Evolutionary conservation across 2,888 invertebrate species (phyloP).

Genomic region (Drosophila incognita): DNA sequence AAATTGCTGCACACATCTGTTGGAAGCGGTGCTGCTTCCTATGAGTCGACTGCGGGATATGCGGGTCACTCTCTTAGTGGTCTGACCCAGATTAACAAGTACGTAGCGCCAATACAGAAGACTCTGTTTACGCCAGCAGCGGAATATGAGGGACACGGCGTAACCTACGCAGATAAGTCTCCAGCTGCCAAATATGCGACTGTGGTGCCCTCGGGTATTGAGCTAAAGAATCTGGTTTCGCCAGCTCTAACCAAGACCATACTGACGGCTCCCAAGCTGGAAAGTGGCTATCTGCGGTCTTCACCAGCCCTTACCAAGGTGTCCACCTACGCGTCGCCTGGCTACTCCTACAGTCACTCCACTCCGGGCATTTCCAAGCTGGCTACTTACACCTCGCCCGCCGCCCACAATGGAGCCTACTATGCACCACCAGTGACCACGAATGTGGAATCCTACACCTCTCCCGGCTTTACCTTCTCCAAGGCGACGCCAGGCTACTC

Average conservation of each 20-base stretch:
- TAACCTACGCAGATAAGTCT: constrained; percentile 83
- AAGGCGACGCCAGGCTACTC: constrained; percentile 72
- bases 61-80: constrained; percentile 72
- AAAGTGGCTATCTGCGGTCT: constrained; percentile 44
- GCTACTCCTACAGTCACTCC: constrained; percentile 75
- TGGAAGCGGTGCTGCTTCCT: constrained; percentile 77
- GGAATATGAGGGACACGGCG: constrained; percentile 80
- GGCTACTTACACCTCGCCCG: constrained; percentile 63
- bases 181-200: constrained; percentile 84
- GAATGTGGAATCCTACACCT: constrained; percentile 81
- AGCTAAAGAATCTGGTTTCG: constrained; percentile 86
- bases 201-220: constrained; percentile 86
- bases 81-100: constrained; percentile 68
- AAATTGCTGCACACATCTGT: constrained; percentile 84
- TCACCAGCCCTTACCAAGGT: constrained; percentile 53
- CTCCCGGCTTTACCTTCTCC: constrained; percentile 86
- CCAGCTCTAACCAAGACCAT: constrained; percentile 81
- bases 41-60: constrained; percentile 80
- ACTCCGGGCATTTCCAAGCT: constrained; percentile 70
- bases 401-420: constrained; percentile 48
- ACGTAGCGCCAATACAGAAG: constrained; percentile 75
- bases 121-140: constrained; percentile 77
- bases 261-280: constrained; percentile 47
- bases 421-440: constrained; percentile 83
- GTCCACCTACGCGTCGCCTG: constrained; percentile 73